Percentiles rank a stretch among this genome's conserved stretches.
phyloP scores from a whole-genome alignment of 2,888 invertebrate species.

The Cryptophagus acutangulus region DNA sequence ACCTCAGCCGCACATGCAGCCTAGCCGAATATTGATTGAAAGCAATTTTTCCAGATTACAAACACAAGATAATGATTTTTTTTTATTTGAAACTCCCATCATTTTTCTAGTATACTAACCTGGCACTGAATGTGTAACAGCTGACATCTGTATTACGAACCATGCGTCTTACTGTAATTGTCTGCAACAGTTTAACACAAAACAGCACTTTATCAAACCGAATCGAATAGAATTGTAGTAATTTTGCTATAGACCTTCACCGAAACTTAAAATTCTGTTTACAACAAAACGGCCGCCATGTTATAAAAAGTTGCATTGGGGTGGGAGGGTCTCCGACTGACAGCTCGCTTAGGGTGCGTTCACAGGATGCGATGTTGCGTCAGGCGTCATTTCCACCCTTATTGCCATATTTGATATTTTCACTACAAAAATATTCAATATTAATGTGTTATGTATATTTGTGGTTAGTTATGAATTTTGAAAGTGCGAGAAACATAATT shows the following conservation, averaged over 20 bases:
- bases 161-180: constrained; percentile 42
- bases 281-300: constrained; percentile 50
- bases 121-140: constrained; percentile 52
- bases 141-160: constrained; percentile 51
- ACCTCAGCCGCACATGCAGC: too few relatives aligned
- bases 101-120: constrained; percentile 42
- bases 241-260: constrained; percentile 21
- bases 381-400: too few relatives aligned
- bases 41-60: background rate
- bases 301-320: constrained; percentile 42
- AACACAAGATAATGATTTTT: background rate
- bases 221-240: constrained; percentile 20
- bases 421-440: too few relatives aligned
- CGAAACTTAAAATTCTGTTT: constrained; percentile 41
- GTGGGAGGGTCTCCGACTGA: constrained; percentile 35
- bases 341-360: constrained; percentile 17
- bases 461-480: too few relatives aligned
- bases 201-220: too few relatives aligned
- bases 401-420: too few relatives aligned
- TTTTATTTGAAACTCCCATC: background rate
- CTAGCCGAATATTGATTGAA: too few relatives aligned
- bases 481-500: too few relatives aligned
- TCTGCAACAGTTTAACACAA: too few relatives aligned
- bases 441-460: too few relatives aligned
- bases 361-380: too few relatives aligned